phyloP scores from a whole-genome alignment of 2,888 invertebrate genomes.

The Cheilosia urbana region DNA sequence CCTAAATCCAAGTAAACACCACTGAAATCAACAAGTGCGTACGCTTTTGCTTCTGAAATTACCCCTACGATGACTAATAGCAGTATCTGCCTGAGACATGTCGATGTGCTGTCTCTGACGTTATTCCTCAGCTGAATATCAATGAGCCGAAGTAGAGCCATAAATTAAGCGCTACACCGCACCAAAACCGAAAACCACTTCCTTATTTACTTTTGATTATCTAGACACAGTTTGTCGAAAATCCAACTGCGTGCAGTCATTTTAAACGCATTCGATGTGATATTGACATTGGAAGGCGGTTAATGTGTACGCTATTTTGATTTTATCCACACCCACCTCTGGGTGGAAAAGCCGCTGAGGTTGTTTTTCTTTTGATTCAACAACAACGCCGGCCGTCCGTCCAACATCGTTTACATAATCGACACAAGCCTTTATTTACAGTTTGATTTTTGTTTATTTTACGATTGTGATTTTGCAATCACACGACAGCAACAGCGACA shows the following conservation, averaged over 20 bases:
- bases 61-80: conserved; percentile 51
- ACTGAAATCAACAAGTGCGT: conserved; percentile 9
- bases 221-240: conserved; percentile 68
- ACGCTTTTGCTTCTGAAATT: conserved; percentile 39
- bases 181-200: conserved; percentile 50
- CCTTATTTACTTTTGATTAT: conserved; percentile 70
- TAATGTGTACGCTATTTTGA: conserved; percentile 62
- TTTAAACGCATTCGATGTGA: conserved; percentile 54
- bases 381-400: conserved; percentile 24
- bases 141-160: conserved; percentile 59
- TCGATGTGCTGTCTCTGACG: background rate
- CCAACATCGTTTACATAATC: conserved; percentile 66
- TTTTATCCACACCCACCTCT: conserved; percentile 44
- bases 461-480: conserved; percentile 60
- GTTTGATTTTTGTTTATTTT: conserved; percentile 55
- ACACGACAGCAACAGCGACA: background rate
- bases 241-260: conserved; percentile 62
- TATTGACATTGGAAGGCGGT: conserved; percentile 72
- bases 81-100: conserved; percentile 7
- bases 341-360: conserved; percentile 31
- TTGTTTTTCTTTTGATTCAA: conserved; percentile 34
- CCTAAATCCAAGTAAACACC: conserved; percentile 23
- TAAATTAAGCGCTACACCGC: conserved; percentile 38
- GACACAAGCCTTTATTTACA: conserved; percentile 71
- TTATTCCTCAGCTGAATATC: conserved; percentile 39